Evolutionary conservation across 2,888 invertebrate genomes (phyloP), one percentile per base, ranked within the genome.

Genomic region (Lathronympha strigana): DNA sequence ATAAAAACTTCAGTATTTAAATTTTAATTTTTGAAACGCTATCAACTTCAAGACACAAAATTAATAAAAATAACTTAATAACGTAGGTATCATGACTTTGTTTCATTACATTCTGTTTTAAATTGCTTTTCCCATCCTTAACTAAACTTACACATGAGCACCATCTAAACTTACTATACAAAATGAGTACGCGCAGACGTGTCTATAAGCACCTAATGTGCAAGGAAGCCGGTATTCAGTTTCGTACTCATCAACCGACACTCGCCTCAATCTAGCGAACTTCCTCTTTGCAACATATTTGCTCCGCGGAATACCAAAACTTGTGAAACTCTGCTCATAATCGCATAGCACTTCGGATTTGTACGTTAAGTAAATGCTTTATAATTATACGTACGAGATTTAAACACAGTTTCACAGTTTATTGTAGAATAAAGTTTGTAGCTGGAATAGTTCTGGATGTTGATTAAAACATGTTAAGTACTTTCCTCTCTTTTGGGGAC

Each of bases 241-340:
- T 78, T 74, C 77, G 75, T 77, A 76, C 80, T 82, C 82, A 82
- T 83, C 81, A 82, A 76, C 76, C 74, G 76, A 78, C 80, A 79
- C 79, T 84, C 78, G 76, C 80, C 74, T 80, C 83, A 82, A 87
- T 85, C 82, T 78, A 80, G 74, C 77, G 78, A 88, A 89, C 85
- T 89, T 89, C 80, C 77, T 75, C 84, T 69, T 76, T 69, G 77
- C 77, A 81, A 81, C 80, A 81, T 84, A 81, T 81, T 81, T 82
- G 79, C 80, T 73, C 74, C 73, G 71, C 73, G 67, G 72, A 83
- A 84, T 79, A 83, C 80, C 79, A 77, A 78, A 85, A 87, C 82
- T 85, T 83, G 71, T 76, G 69, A 76, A 78, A 78, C 79, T 83
- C 76, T 75, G 79, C 62, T 66, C 61, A 83, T 84, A 82, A 82